Base-by-base conservation (phyloP, 2,113 vertebrate genomes). In the Eulemur macaco region DNA sequence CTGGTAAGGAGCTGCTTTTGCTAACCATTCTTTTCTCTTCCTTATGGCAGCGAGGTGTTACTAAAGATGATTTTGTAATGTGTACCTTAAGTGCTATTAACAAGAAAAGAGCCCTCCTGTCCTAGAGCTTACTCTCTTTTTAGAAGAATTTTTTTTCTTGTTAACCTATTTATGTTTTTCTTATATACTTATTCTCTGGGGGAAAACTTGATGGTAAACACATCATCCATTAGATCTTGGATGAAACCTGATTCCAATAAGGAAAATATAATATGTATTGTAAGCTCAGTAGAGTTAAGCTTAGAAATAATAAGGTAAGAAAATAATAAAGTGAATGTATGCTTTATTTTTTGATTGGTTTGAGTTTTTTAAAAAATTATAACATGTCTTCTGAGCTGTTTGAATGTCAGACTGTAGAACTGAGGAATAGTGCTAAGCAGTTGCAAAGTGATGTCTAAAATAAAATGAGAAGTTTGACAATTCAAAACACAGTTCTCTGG, bases 1-100 rank as follows among this genome's bases (percentile, higher is more conserved):
- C 96, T 99, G 99, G 99, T 99, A 97, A 98, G 98, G 87, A 86
- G 42, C 34, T 89, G 64, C 29, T 56, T 45, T 93, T 86, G 37
- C 64, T 37, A 5, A 8, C 3, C 21, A 3, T 37, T 31, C 15
- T 37, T 52, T 80, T 27, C 17, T 50, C 58, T 73, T 95, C 29
- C 47, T 64, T n/a, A 8, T 5, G 27, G 39, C 3, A 17, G 0
- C 9, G 21, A 29, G 20, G 0, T 37, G 45, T 68, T 42, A 23
- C 63, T 71, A 45, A 88, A n/a, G 39, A 34, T 78, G 23, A 5
- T 74, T 78, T 13, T 69, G 8, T n/a, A 76, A 66, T 71, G 64
- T 37, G 3, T 20, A 29, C 69, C 73, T 92, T 10, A 56, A 29
- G 6, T 58, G 56, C 52, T 86, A 4, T 73, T 68, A 58, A 17